Evolutionary conservation across 2,113 vertebrate genomes (phyloP).

Genomic region (Trogon melanurus): DNA sequence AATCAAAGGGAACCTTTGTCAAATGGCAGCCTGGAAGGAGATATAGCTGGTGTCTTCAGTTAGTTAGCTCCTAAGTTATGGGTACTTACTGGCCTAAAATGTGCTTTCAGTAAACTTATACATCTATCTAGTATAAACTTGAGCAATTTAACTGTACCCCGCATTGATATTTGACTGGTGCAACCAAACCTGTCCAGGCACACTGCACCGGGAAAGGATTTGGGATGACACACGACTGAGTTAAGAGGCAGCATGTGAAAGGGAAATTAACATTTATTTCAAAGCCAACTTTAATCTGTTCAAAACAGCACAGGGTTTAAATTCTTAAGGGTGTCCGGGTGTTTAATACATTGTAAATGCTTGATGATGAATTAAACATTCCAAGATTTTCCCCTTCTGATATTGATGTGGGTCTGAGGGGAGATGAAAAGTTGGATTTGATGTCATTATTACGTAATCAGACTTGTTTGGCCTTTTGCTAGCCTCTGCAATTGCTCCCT

Average conservation of each 20-base stretch:
- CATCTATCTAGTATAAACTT: not conserved
- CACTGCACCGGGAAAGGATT: not conserved
- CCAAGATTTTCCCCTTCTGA: not conserved
- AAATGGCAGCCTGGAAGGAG: not conserved
- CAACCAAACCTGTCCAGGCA: not conserved
- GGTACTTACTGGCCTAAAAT: not conserved
- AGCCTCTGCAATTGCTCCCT: not conserved
- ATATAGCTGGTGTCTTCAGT: not conserved
- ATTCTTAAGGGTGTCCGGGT: not conserved
- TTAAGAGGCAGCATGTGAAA: not conserved
- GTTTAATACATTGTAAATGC: not conserved
- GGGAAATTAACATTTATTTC: not conserved
- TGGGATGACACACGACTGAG: not conserved
- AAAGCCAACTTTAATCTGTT: not conserved
- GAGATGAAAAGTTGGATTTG: not conserved
- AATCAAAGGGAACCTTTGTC: not conserved
- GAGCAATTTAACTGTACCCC: not conserved
- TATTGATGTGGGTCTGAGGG: not conserved
- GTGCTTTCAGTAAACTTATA: not conserved
- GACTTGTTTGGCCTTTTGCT: constrained; percentile 16
- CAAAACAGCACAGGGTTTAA: constrained; percentile 1
- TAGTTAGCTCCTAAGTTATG: not conserved
- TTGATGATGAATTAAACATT: constrained; percentile 10
- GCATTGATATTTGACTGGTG: not conserved
- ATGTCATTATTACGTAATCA: not conserved